Conservation (phyloP, 2,888 invertebrate genomes). For the Aphrophora alni region DNA sequence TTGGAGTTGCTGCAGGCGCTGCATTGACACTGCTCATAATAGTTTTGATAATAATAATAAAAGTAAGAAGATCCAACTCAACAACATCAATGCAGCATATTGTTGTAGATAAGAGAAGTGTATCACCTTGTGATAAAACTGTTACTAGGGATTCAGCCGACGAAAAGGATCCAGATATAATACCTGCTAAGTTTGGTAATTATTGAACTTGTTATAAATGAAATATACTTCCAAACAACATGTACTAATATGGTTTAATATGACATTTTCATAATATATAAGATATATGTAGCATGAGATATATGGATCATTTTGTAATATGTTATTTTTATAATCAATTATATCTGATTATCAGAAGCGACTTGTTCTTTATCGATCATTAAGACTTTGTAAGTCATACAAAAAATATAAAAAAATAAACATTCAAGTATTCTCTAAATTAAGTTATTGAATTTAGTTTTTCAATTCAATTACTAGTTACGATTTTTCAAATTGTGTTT, state of each 20-base stretch:
- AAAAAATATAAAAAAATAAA: too few species aligned
- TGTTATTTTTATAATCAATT: too few species aligned
- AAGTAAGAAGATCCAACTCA: conserved; percentile 54
- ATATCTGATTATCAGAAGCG: too few species aligned
- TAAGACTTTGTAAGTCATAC: too few species aligned
- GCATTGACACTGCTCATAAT: conserved; percentile 62
- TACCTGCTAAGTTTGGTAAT: conserved; percentile 76
- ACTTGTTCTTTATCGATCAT: too few species aligned
- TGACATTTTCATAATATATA: background rate
- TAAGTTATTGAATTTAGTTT: too few species aligned
- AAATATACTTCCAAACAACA: background rate
- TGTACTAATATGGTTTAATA: too few species aligned
- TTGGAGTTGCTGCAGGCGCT: conserved; percentile 64
- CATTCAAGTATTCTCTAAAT: too few species aligned
- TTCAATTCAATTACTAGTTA: too few species aligned
- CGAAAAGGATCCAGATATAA: conserved; percentile 75
- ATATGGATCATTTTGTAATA: too few species aligned
- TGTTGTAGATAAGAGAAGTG: conserved; percentile 3
- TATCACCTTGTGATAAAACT: conserved; percentile 28
- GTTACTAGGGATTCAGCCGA: conserved; percentile 57
- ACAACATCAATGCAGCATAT: conserved; percentile 33
- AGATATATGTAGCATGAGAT: background rate
- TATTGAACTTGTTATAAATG: conserved; percentile 20
- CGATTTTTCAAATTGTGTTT: too few species aligned
- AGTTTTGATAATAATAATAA: conserved; percentile 59